Conservation (phyloP, 2,113 vertebrate species). For the Heterochromis multidens region DNA sequence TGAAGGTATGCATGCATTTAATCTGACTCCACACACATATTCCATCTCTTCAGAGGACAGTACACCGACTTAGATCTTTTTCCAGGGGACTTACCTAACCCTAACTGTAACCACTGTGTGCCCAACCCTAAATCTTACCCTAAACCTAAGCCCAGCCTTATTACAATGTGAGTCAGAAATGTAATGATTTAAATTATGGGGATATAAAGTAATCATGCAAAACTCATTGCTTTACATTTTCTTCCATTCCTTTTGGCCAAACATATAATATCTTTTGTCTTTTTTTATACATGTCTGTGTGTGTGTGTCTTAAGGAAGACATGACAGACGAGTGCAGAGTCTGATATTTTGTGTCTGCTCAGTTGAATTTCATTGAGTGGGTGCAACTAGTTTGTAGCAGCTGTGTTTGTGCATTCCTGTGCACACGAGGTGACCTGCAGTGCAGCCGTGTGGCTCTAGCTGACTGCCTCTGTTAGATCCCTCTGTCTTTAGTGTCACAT, state of each 20-base stretch:
- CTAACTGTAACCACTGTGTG: not conserved
- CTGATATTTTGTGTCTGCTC: not conserved
- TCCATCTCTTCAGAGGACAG: not conserved
- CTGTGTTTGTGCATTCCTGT: not conserved
- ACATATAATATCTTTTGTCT: not conserved
- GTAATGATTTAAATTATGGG: not conserved
- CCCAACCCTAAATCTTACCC: not conserved
- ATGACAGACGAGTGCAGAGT: not conserved
- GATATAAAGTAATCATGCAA: not conserved
- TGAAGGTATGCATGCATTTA: not conserved
- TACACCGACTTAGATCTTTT: not conserved
- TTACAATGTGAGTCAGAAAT: not conserved
- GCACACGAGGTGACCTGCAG: constrained; percentile 60
- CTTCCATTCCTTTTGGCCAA: not conserved
- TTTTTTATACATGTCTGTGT: not conserved
- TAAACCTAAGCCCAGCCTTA: not conserved
- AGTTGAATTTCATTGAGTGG: not conserved
- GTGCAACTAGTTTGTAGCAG: constrained; percentile 17
- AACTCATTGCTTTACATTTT: not conserved
- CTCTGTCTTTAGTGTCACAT: constrained; percentile 71
- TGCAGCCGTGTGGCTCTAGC: constrained; percentile 49
- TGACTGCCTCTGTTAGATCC: constrained; percentile 69
- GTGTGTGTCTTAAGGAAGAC: not conserved
- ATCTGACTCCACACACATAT: not conserved
- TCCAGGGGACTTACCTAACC: not conserved